Evolutionary conservation across 1,140 invertebrate genomes (phyloP).

Genomic region (honey bee (Apis mellifera)): DNA sequence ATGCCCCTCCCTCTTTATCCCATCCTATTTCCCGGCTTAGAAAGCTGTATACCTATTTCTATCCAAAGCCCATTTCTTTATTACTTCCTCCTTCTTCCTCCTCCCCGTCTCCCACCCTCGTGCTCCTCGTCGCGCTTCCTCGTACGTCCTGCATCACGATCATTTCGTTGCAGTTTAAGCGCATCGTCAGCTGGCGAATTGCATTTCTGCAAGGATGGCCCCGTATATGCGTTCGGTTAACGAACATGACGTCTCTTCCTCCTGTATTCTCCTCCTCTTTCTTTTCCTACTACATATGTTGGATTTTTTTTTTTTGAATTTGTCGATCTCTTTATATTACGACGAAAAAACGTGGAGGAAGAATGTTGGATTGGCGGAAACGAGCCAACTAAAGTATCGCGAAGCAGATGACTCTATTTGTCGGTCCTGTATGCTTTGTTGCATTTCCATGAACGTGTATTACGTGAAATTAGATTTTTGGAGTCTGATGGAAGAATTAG

Average conservation of each 20-base stretch:
- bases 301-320: background rate
- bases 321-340: background rate
- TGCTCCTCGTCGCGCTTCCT: background rate
- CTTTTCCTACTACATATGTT: slow-evolving; percentile 4
- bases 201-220: slow-evolving; percentile 62
- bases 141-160: slow-evolving; percentile 53
- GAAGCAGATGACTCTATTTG: slow-evolving; percentile 43
- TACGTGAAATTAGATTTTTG: background rate
- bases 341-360: slow-evolving; percentile 43
- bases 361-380: slow-evolving; percentile 32
- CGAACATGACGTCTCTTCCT: slow-evolving; percentile 49
- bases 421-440: background rate
- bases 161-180: slow-evolving; percentile 65
- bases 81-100: background rate
- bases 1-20: slow-evolving; percentile 22
- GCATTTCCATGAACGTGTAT: background rate
- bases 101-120: too few relatives aligned
- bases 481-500: background rate
- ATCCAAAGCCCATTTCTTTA: background rate
- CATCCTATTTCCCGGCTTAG: background rate
- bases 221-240: slow-evolving; percentile 54
- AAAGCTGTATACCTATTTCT: background rate
- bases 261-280: background rate
- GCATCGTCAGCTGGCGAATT: slow-evolving; percentile 75
- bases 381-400: slow-evolving; percentile 20